A percentile compares a stretch with the other conserved stretches of the same genome.
phyloP scores from a whole-genome alignment of 2,797 vertebrate genomes.

The Threskiornis aethiopicus region DNA sequence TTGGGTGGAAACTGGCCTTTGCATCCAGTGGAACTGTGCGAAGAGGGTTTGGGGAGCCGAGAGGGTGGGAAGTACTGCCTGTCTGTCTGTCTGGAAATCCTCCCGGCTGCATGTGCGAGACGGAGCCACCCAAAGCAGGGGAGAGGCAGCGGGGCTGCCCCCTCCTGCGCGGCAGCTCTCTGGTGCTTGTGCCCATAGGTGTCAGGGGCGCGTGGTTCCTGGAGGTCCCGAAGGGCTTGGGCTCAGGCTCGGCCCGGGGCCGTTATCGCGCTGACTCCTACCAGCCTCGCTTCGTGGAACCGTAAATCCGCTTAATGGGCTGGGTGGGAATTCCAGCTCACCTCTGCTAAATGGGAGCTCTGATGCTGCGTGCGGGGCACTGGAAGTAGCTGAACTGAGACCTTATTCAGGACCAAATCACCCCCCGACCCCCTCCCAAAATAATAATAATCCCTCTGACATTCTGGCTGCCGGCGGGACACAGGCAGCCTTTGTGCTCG shows the following conservation, averaged over 20 bases:
- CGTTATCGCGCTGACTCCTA: not conserved
- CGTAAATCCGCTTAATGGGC: constrained; percentile 37
- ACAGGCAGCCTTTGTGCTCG: constrained; percentile 58
- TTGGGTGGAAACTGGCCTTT: not conserved
- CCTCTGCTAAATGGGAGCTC: not conserved
- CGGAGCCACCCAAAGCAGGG: not conserved
- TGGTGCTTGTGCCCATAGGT: not conserved
- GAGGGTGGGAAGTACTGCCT: not conserved
- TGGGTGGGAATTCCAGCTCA: constrained; percentile 41
- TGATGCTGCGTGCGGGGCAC: not conserved
- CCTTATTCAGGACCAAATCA: constrained; percentile 56
- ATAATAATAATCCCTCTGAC: constrained; percentile 57
- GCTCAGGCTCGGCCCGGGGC: not conserved
- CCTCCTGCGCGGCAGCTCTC: rapidly evolving
- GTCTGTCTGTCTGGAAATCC: not conserved
- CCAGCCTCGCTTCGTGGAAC: not conserved
- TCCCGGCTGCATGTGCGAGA: not conserved
- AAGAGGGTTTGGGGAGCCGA: not conserved
- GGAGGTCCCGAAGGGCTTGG: not conserved
- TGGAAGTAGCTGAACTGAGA: constrained; percentile 45
- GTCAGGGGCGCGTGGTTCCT: not conserved
- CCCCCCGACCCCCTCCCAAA: constrained; percentile 55
- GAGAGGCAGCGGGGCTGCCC: not conserved
- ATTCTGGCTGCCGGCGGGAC: constrained; percentile 36
- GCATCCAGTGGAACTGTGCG: not conserved